Base-by-base conservation (phyloP, 2,797 vertebrate genomes). In the Coluber constrictor region DNA sequence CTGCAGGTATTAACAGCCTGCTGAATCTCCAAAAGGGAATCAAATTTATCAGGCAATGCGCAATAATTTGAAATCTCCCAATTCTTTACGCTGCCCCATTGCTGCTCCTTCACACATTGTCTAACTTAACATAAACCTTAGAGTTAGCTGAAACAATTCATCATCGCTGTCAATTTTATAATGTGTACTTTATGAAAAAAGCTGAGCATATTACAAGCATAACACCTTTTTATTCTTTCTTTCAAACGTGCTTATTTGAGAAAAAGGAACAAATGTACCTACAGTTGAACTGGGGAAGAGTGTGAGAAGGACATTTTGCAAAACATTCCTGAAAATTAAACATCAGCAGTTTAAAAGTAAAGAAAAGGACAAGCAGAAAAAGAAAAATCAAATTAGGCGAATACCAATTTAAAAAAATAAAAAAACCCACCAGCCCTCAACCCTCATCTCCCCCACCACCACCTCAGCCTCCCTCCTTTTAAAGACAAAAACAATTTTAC, bases 301-400 rank as follows among this genome's bases (percentile, higher is more conserved):
- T 98, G 98, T 98, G 98, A 98, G 98, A 98, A 98, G 98, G 97
- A 97, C 97, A 98, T 98, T 93, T 98, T 98, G 98, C 98, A 98
- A 98, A 98, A 98, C 97, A 98, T 98, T 98, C 98, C 98, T 98
- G 98, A 97, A 99, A 98, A 98, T 98, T 98, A 98, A 98, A 98
- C 98, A 98, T 98, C 98, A 96, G 97, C 97, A 98, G 97, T 98
- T 99, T 98, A 98, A 98, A 98, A 97, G 96, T 97, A 96, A 96
- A 96, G 97, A 97, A 97, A 97, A 97, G 90, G 95, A 97, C 96
- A 98, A 97, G 97, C 96, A 97, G 93, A 95, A 96, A 96, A 95
- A 94, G 88, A 92, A 47, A 94, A 61, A 79, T 10, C 25, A 43
- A 96, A 94, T 96, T 93, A 97, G 13, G 93, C 43, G 95, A 96